Evolutionary conservation across 2,888 invertebrate species (phyloP).

Genomic region (Cheilosia grossa): DNA sequence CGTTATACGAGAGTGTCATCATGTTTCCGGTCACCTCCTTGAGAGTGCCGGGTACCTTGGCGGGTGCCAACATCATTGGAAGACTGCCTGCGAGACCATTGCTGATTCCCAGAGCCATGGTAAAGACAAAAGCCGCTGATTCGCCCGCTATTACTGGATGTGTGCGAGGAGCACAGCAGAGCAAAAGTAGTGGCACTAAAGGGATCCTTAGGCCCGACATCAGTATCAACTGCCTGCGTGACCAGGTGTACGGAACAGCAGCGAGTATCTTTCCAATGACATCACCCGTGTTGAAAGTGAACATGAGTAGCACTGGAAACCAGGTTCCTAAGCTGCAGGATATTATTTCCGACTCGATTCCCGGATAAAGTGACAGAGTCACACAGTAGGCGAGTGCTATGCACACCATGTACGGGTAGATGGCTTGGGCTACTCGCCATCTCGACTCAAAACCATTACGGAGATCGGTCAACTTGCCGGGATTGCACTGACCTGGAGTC

Average conservation of each 20-base stretch:
- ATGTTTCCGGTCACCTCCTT: conserved; percentile 96
- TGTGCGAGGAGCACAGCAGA: conserved; percentile 91
- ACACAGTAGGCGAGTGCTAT: conserved; percentile 95
- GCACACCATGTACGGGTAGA: conserved; percentile 95
- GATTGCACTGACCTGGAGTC: conserved; percentile 81
- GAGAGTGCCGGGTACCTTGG: conserved; percentile 92
- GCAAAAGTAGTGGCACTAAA: conserved; percentile 91
- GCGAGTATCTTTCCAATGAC: conserved; percentile 90
- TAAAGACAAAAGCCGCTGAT: conserved; percentile 87
- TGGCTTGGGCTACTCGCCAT: conserved; percentile 91
- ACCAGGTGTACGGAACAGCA: conserved; percentile 92
- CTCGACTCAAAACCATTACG: conserved; percentile 84
- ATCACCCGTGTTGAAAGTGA: conserved; percentile 93
- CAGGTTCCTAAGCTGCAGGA: conserved; percentile 92
- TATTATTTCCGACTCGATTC: conserved; percentile 93
- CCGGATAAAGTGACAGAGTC: conserved; percentile 94
- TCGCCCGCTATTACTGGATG: conserved; percentile 89
- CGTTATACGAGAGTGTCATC: conserved; percentile 96
- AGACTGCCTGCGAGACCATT: conserved; percentile 95
- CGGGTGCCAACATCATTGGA: conserved; percentile 96
- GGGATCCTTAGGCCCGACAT: conserved; percentile 89
- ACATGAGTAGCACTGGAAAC: conserved; percentile 97
- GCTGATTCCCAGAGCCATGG: conserved; percentile 89
- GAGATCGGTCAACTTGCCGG: conserved; percentile 81
- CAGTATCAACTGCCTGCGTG: conserved; percentile 89